A percentile compares a stretch with the other conserved stretches of the same genome.
These are phyloP conservation scores for Pilophorus perplexus DNA, from an alignment of 2,888 invertebrate genomes.

Conservation along the genomic window DNA sequence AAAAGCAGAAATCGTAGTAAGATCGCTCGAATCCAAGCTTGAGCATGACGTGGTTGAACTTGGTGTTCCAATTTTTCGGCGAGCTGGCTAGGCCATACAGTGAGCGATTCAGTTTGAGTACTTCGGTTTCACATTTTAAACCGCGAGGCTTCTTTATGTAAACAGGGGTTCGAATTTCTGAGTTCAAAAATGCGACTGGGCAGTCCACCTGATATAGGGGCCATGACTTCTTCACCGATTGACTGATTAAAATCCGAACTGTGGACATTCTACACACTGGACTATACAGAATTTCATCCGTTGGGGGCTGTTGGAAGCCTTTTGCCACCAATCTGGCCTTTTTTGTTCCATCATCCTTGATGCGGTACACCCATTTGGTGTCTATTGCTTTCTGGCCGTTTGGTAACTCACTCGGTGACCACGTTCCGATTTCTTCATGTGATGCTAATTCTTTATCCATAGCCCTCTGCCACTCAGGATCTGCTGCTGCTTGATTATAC, in stretches of 20 bases:
- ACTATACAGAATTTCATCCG: too few relatives aligned
- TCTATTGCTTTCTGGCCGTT: constrained; percentile 31
- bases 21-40: constrained; percentile 32
- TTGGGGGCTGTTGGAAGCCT: constrained; percentile 37
- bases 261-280: constrained; percentile 27
- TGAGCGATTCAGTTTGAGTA: constrained; percentile 5
- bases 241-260: constrained; percentile 20
- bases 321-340: constrained; percentile 44
- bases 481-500: constrained; percentile 34
- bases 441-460: constrained; percentile 38
- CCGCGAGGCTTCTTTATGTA: constrained; percentile 41
- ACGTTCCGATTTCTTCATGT: constrained; percentile 41
- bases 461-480: constrained; percentile 35
- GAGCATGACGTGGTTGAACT: constrained; percentile 25
- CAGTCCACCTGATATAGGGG: constrained; percentile 4
- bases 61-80: constrained; percentile 40
- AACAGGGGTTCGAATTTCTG: constrained; percentile 2
- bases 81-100: constrained; percentile 9
- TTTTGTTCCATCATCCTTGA: constrained; percentile 39
- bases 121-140: neutral
- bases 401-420: constrained; percentile 33
- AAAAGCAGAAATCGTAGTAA: constrained; percentile 21
- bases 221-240: constrained; percentile 2
- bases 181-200: constrained; percentile 21
- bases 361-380: constrained; percentile 42